A percentile compares a stretch with the other conserved stretches of the same genome.
Conservation (phyloP, 2,113 vertebrate species). For the Polypterus bichir region DNA sequence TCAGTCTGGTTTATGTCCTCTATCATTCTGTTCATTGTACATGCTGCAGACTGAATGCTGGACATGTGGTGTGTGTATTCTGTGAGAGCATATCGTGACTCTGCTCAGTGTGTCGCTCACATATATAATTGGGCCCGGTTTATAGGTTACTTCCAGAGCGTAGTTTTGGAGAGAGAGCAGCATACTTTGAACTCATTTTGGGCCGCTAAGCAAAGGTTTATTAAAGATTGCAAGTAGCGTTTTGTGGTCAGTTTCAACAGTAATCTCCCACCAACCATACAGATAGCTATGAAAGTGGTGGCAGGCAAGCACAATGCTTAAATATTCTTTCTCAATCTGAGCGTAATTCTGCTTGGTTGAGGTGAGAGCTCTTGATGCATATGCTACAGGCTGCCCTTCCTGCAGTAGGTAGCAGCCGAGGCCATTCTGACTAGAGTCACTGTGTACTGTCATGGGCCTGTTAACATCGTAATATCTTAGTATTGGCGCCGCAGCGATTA, state of each 20-base stretch:
- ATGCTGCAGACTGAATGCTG: constrained; percentile 2
- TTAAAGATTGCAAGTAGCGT: constrained; percentile 19
- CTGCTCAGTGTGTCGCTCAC: constrained; percentile 3
- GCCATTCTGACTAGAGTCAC: constrained; percentile 13
- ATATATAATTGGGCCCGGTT: neutral
- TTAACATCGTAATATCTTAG: constrained; percentile 21
- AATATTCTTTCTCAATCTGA: constrained; percentile 23
- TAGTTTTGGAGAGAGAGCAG: constrained; percentile 12
- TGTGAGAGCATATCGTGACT: neutral
- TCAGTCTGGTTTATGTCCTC: constrained; percentile 2
- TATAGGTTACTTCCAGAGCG: constrained; percentile 8
- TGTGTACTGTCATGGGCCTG: constrained; percentile 11
- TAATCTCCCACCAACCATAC: constrained; percentile 22
- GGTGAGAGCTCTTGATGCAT: constrained; percentile 10
- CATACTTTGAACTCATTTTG: constrained; percentile 14
- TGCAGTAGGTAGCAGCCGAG: constrained; percentile 12
- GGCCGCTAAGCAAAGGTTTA: constrained; percentile 16
- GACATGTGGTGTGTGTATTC: neutral
- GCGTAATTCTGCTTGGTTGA: constrained; percentile 18
- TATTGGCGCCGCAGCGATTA: constrained; percentile 7
- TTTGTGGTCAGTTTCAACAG: constrained; percentile 28
- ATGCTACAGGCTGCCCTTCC: constrained; percentile 16
- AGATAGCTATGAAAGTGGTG: constrained; percentile 15
- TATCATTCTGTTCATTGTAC: neutral
- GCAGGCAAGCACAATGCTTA: constrained; percentile 7